Evolutionary conservation across 2,888 invertebrate genomes (phyloP).

Genomic region (Ceriagrion tenellum): DNA sequence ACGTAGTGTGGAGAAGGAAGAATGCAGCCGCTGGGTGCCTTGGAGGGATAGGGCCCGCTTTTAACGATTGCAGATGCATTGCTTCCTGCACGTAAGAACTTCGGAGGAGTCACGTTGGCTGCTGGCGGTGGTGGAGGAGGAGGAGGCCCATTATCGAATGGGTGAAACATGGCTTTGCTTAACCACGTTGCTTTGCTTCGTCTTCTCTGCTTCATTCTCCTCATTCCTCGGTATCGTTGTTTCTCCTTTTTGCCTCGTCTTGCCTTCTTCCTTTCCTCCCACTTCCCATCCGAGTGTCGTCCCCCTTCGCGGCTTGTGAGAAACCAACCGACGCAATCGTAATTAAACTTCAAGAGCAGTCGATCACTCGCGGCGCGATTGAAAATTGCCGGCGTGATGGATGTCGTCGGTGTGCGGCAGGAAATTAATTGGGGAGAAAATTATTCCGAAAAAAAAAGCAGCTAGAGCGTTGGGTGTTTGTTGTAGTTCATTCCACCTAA

Average conservation of each 20-base stretch:
- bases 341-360: conserved; percentile 22
- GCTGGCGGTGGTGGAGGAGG: not conserved
- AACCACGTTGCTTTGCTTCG: not conserved
- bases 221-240: not conserved
- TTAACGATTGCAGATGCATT: conserved; percentile 33
- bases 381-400: conserved; percentile 1
- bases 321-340: conserved; percentile 23
- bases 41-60: not conserved
- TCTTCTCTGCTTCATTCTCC: not conserved
- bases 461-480: not conserved
- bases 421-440: conserved; percentile 22
- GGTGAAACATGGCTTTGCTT: conserved; percentile 29
- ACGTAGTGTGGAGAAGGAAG: not conserved
- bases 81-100: conserved; percentile 54
- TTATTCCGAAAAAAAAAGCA: not conserved
- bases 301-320: not conserved
- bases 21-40: not conserved
- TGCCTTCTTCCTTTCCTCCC: not conserved
- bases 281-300: not conserved
- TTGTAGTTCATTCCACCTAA: conserved; percentile 1
- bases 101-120: conserved; percentile 38
- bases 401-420: not conserved
- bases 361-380: not conserved
- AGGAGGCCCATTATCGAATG: not conserved
- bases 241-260: not conserved